A percentile compares a stretch with the other conserved stretches of the same genome.
phyloP scores from a whole-genome alignment of 1,140 invertebrate genomes.

The Acyrthosiphon pisum region DNA sequence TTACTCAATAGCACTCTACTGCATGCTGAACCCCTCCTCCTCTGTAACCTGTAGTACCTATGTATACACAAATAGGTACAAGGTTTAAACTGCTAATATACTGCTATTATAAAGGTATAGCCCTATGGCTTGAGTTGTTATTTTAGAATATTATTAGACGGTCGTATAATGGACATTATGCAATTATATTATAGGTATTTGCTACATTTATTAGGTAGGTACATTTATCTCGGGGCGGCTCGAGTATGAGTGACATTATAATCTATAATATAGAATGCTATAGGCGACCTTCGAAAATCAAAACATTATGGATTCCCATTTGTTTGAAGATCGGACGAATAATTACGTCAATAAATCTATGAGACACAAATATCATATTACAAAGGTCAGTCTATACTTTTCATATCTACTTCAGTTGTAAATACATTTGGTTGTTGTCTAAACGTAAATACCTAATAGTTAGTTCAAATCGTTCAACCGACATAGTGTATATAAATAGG shows the following conservation, averaged over 20 bases:
- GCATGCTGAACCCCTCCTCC: neutral
- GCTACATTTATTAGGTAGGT: no score
- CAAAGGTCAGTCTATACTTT: neutral
- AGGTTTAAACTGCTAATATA: neutral
- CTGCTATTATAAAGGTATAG: neutral
- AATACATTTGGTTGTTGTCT: neutral
- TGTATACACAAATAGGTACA: neutral
- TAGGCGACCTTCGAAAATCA: neutral
- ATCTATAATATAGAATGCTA: neutral
- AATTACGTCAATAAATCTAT: neutral
- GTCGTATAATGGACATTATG: neutral
- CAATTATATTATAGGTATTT: no score
- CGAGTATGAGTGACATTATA: no score
- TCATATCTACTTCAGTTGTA: neutral
- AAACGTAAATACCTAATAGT: no score
- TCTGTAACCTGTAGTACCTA: no score
- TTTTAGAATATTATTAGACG: neutral
- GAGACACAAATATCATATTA: neutral
- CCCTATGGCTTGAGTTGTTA: neutral
- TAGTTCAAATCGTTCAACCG: neutral
- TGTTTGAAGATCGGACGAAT: neutral
- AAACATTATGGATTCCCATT: neutral
- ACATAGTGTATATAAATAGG: neutral
- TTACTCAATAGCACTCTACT: neutral
- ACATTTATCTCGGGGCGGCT: no score